Evolutionary conservation across 2,113 vertebrate genomes (phyloP).

Genomic region (Papio anubis): DNA sequence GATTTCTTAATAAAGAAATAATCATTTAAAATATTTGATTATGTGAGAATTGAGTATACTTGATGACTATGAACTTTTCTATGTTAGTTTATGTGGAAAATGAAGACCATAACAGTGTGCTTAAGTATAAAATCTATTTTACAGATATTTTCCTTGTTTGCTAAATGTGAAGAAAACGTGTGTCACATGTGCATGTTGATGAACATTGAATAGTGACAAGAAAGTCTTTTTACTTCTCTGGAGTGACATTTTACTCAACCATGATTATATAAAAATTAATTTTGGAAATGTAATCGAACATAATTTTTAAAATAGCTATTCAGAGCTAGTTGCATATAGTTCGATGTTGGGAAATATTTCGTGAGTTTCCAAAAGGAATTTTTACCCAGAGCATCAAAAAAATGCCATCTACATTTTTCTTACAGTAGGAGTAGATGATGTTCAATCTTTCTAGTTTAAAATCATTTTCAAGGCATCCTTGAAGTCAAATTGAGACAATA

Average conservation of each 20-base stretch:
- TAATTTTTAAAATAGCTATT: neutral
- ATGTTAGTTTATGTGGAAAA: slow-evolving; percentile 12
- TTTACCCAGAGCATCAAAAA: slow-evolving; percentile 35
- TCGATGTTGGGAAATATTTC: slow-evolving; percentile 47
- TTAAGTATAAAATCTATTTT: neutral
- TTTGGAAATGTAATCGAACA: slow-evolving; percentile 28
- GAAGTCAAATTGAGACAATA: slow-evolving; percentile 27
- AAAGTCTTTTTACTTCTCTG: neutral
- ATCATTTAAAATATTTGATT: neutral
- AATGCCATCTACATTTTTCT: slow-evolving; percentile 24
- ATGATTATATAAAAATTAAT: slow-evolving; percentile 51
- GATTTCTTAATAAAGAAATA: neutral
- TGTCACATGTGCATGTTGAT: neutral
- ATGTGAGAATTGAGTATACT: neutral
- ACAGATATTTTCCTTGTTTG: neutral
- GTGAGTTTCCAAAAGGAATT: slow-evolving; percentile 30
- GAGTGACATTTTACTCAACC: neutral
- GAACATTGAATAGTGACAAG: neutral
- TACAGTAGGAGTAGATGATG: neutral
- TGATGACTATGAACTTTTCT: neutral
- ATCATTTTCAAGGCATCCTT: slow-evolving; percentile 36
- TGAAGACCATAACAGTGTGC: neutral
- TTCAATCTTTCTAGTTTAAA: slow-evolving; percentile 27
- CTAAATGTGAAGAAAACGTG: neutral
- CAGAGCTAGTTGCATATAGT: neutral